These are phyloP conservation scores for Hassar affinis DNA, from an alignment of 2,113 vertebrate species.

Conservation along the genomic window DNA sequence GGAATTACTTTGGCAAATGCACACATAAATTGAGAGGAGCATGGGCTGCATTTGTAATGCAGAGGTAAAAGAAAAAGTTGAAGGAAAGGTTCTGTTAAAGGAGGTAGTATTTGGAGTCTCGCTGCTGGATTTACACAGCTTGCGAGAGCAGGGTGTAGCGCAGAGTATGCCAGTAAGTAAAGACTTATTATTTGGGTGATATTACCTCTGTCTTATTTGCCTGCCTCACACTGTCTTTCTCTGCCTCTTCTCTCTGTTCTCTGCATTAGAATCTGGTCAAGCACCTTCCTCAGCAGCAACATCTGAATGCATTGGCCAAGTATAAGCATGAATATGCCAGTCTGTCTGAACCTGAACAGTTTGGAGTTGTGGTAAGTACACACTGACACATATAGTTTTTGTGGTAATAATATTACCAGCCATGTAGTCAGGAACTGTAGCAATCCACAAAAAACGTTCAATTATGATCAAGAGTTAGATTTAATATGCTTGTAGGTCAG, in stretches of 20 bases:
- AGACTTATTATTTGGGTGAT: not conserved
- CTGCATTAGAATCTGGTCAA: slow-evolving; percentile 79
- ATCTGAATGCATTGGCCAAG: slow-evolving; percentile 82
- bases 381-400: not conserved
- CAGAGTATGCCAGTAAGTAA: not conserved
- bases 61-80: not conserved
- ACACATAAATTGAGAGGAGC: not conserved
- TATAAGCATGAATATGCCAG: slow-evolving; percentile 82
- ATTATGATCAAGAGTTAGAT: too few species aligned
- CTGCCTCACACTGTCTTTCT: not conserved
- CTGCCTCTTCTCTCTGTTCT: not conserved
- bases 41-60: slow-evolving; percentile 3
- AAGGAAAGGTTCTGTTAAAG: not conserved
- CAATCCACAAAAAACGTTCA: too few species aligned
- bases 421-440: not conserved
- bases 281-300: slow-evolving; percentile 90
- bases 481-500: too few species aligned
- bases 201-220: not conserved
- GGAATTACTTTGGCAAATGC: slow-evolving; percentile 26
- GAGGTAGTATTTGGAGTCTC: not conserved
- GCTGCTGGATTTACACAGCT: not conserved
- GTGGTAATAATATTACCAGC: not conserved
- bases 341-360: slow-evolving; percentile 93
- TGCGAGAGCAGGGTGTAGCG: not conserved
- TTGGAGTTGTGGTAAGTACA: slow-evolving; percentile 90